phyloP scores from a whole-genome alignment of 1,140 invertebrate species.

The Neotoxoptera formosana region DNA sequence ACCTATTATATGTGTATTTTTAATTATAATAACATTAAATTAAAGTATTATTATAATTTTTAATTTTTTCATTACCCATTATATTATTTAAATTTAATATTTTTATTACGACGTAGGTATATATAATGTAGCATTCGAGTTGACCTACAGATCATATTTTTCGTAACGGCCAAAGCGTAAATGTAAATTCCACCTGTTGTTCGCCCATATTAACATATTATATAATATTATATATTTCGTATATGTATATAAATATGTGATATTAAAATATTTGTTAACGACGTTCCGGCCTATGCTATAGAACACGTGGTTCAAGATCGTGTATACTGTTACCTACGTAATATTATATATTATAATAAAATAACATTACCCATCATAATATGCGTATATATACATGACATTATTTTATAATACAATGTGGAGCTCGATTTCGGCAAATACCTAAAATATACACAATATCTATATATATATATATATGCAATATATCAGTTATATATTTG shows the following conservation, averaged over 20 bases:
- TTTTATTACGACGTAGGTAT: neutral
- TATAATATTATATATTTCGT: too few relatives aligned
- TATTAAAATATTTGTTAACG: constrained; percentile 1
- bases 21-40: neutral
- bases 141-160: constrained; percentile 29
- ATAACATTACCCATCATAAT: neutral
- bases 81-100: too few relatives aligned
- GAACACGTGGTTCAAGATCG: neutral
- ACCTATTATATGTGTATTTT: neutral
- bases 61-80: neutral
- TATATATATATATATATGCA: neutral
- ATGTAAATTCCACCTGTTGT: constrained; percentile 29
- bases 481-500: neutral
- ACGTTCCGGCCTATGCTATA: neutral
- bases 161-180: neutral
- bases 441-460: neutral
- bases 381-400: neutral
- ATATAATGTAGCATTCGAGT: neutral
- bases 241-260: neutral
- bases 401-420: neutral
- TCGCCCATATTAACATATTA: constrained; percentile 16
- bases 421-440: neutral
- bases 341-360: neutral
- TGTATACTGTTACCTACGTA: too few relatives aligned
- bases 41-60: neutral